phyloP scores from a whole-genome alignment of 2,888 invertebrate species.

The Timema podura region DNA sequence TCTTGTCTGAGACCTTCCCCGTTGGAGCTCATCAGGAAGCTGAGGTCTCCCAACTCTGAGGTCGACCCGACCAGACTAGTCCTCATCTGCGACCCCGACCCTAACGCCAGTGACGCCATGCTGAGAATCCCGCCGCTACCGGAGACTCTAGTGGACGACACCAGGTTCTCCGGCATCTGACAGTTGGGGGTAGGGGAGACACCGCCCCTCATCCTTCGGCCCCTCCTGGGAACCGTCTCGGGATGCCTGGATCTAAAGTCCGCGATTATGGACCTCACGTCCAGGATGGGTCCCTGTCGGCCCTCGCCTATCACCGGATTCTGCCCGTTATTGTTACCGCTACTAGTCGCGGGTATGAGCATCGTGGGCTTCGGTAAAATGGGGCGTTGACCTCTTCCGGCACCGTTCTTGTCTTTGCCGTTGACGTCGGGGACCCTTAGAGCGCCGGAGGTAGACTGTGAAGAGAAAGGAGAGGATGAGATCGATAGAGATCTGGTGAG shows the following conservation, averaged over 20 bases:
- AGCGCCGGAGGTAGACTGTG: constrained; percentile 16
- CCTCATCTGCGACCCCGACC: constrained; percentile 46
- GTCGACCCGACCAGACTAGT: constrained; percentile 28
- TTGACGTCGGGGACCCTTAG: constrained; percentile 20
- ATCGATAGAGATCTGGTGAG: constrained; percentile 19
- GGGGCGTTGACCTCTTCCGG: constrained; percentile 40
- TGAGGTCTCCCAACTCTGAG: constrained; percentile 27
- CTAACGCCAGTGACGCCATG: constrained; percentile 45
- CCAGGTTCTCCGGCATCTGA: constrained; percentile 29
- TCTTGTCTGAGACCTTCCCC: constrained; percentile 38
- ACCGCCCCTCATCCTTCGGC: constrained; percentile 34
- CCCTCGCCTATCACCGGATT: constrained; percentile 62
- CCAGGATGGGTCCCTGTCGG: constrained; percentile 71
- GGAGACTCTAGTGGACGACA: constrained; percentile 26
- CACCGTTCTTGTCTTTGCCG: constrained; percentile 15
- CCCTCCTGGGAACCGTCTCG: constrained; percentile 63
- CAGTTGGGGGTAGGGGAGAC: constrained; percentile 28
- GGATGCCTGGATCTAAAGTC: constrained; percentile 75
- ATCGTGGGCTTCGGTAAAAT: constrained; percentile 45
- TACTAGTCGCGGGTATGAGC: constrained; percentile 13
- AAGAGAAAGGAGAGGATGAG: constrained; percentile 14
- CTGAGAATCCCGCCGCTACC: constrained; percentile 34
- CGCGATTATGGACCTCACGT: constrained; percentile 77
- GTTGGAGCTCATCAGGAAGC: constrained; percentile 23
- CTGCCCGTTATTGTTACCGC: constrained; percentile 38